Evolutionary conservation across 1,140 invertebrate species (phyloP), one percentile per base, ranked within the genome.

Genomic region (Macrocentrus cingulum): DNA sequence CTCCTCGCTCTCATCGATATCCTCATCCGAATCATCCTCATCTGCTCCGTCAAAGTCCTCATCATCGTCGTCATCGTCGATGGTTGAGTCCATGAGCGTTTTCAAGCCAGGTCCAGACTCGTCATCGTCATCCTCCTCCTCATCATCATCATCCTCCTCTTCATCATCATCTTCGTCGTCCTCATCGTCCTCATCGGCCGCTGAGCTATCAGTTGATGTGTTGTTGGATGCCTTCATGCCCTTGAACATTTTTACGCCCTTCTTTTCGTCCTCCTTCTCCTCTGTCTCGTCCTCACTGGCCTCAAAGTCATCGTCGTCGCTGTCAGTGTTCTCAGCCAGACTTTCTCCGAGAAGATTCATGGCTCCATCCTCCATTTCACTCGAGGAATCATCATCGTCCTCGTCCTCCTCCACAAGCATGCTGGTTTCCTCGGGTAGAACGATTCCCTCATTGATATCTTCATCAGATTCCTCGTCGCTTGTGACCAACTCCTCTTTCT

Each of bases 41-140:
- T 67, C 62, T 13, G 53, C 51, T 6, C 55, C 62, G 15, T 69
- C 51, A 53, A 71, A 74, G 51, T 77, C 72, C 9, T 71, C 67
- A 44, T 75, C 72, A 29, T 72, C 67, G 2, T 75, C 73, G 18
- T 76, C 71, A 8, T 76, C 71, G 2, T 44, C 61, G 8, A 73
- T 39, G 39, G 56, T 72, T 0, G 64, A 61, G 5, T 62, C 65
- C 1, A 75, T 8, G 4, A 75, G 66, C 42, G 57, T 65, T 51
- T 70, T 59, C 15, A 63, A 44, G 16, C 55, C 61, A 1, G 50
- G 39, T 19, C 55, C 61, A 1, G 50, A 36, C 7, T 15, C 23
- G n/a, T 54, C 44, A 13, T 62, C 52, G 16, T 64, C 53, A 0
- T 56, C 51, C 4, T 60, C 61, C 25, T 65, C 64, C 1, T 66